Percentiles rank a stretch among this genome's conserved stretches.
Evolutionary conservation across 2,113 vertebrate species (phyloP).

Genomic region (Ammodytes dubius): DNA sequence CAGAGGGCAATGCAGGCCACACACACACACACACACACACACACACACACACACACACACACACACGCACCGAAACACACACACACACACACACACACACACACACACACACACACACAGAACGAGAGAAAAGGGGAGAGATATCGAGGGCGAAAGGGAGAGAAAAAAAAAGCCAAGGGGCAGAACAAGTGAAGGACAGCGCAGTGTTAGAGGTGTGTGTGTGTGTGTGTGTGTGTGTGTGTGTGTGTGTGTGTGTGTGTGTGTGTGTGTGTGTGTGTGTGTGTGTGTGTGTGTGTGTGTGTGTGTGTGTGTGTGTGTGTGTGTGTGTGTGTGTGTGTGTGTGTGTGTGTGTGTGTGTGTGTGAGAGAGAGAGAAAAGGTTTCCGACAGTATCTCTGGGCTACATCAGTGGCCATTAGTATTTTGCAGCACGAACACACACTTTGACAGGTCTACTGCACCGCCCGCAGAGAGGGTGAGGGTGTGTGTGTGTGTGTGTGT

Average conservation of each 20-base stretch:
- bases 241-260: constrained; percentile 37
- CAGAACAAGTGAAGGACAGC: constrained; percentile 60
- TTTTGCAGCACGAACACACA: constrained; percentile 68
- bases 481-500: constrained; percentile 33
- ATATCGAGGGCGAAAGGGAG: not conserved
- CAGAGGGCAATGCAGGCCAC: not conserved
- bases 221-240: constrained; percentile 40
- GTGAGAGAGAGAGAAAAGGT: not conserved
- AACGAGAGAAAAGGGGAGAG: not conserved
- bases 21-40: not conserved
- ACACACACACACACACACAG: not conserved
- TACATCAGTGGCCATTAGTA: constrained; percentile 72
- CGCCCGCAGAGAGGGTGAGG: constrained; percentile 41
- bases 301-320: constrained; percentile 27
- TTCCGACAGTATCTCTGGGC: constrained; percentile 67
- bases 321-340: constrained; percentile 38
- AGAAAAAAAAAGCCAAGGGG: constrained; percentile 26
- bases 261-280: constrained; percentile 16
- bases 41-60: too few relatives aligned
- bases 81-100: not conserved
- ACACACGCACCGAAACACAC: too few relatives aligned
- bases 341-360: constrained; percentile 30
- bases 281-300: constrained; percentile 1
- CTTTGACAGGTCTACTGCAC: constrained; percentile 60
- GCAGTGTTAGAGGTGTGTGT: constrained; percentile 47